Conservation (phyloP, 2,888 invertebrate genomes). For the Coelopa pilipes region DNA sequence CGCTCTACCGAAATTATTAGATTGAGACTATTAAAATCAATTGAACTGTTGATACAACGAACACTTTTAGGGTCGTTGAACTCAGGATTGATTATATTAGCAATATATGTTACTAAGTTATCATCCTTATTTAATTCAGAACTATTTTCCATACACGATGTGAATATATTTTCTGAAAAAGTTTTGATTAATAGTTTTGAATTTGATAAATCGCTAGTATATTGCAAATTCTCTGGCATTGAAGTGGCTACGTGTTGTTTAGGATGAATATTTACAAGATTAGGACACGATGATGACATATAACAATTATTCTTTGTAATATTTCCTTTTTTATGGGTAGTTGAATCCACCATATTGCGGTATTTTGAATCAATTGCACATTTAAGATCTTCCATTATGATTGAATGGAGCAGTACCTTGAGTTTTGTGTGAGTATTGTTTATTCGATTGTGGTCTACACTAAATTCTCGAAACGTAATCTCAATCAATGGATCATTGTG, state of each 20-base stretch:
- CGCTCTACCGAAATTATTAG: slow-evolving; percentile 91
- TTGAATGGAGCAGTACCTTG: slow-evolving; percentile 83
- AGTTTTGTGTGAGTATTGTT: slow-evolving; percentile 77
- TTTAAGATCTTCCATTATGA: slow-evolving; percentile 90
- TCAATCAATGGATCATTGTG: slow-evolving; percentile 85
- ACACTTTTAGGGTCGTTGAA: slow-evolving; percentile 55
- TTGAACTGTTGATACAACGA: slow-evolving; percentile 60
- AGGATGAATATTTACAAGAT: slow-evolving; percentile 47
- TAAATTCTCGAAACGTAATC: slow-evolving; percentile 85
- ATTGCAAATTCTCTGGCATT: slow-evolving; percentile 72
- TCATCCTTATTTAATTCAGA: slow-evolving; percentile 67
- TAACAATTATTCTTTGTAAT: slow-evolving; percentile 43
- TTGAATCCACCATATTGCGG: slow-evolving; percentile 84
- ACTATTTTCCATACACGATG: neutral
- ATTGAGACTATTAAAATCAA: slow-evolving; percentile 93
- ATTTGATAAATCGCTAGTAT: slow-evolving; percentile 58
- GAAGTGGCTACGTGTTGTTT: slow-evolving; percentile 65
- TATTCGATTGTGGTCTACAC: slow-evolving; percentile 77
- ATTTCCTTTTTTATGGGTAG: slow-evolving; percentile 26
- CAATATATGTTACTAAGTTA: slow-evolving; percentile 80
- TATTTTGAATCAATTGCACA: slow-evolving; percentile 82
- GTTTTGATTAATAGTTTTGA: neutral
- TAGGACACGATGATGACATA: slow-evolving; percentile 56
- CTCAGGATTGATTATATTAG: slow-evolving; percentile 73
- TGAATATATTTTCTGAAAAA: neutral